phyloP scores from a whole-genome alignment of 2,888 invertebrate genomes.

The Labia minor region DNA sequence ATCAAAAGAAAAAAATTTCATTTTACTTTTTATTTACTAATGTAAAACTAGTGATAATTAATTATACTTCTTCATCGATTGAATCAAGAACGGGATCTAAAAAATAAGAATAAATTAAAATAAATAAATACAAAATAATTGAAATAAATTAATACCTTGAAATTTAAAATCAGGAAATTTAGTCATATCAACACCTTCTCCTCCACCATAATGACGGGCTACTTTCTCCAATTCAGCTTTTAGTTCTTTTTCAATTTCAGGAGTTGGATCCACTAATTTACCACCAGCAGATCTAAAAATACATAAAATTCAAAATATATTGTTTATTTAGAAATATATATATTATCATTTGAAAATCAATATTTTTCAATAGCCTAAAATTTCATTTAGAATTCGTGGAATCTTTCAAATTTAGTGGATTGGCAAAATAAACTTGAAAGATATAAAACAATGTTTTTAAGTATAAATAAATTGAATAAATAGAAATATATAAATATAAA shows the following conservation, averaged over 20 bases:
- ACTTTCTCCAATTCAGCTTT: slow-evolving; percentile 71
- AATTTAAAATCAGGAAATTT: slow-evolving; percentile 82
- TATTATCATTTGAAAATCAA: no score
- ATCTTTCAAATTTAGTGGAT: no score
- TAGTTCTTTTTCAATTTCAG: slow-evolving; percentile 62
- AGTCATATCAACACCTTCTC: slow-evolving; percentile 69
- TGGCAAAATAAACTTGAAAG: no score
- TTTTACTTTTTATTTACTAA: no score
- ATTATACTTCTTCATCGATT: slow-evolving; percentile 34
- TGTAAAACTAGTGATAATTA: no score
- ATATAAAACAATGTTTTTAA: no score
- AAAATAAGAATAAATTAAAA: slow-evolving; percentile 19
- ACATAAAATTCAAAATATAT: slow-evolving; percentile 19
- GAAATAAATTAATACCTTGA: slow-evolving; percentile 32
- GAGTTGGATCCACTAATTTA: slow-evolving; percentile 70
- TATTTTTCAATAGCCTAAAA: no score
- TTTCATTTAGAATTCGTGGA: no score
- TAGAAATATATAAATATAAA: no score
- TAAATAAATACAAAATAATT: not conserved
- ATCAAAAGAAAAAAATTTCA: no score
- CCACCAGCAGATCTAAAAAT: slow-evolving; percentile 52
- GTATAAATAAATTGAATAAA: no score
- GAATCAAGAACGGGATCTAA: slow-evolving; percentile 59
- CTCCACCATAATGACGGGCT: slow-evolving; percentile 64
- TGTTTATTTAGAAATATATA: no score